Conservation (phyloP, 2,797 vertebrate genomes). For the Varecia variegata region DNA sequence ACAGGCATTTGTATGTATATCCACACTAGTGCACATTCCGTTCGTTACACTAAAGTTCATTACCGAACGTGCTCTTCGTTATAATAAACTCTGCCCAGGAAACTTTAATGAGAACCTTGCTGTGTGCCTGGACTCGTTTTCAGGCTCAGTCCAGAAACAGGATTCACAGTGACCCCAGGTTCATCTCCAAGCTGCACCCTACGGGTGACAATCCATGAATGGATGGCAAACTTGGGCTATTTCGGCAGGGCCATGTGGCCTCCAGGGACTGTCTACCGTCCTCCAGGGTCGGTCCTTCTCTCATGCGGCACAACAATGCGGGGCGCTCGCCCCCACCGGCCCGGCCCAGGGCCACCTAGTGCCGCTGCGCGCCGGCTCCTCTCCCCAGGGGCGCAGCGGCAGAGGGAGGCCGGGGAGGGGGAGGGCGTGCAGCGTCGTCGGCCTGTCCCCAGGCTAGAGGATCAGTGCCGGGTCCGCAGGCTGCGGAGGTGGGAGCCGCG, state of each 20-base stretch:
- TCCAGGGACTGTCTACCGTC: background rate
- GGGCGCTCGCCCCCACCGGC: background rate
- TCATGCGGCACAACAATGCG: background rate
- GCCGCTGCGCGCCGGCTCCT: background rate
- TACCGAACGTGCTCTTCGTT: accelerated
- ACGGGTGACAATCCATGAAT: background rate
- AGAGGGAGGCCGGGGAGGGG: background rate
- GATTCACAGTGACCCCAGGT: background rate
- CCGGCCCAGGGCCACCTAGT: background rate
- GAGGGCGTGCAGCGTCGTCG: background rate
- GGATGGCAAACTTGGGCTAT: background rate
- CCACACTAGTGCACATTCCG: accelerated
- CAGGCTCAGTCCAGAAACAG: background rate
- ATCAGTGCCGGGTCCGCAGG: accelerated
- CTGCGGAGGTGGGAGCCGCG: background rate
- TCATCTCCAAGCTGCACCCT: background rate
- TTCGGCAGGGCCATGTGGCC: constrained; percentile 21
- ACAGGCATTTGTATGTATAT: background rate
- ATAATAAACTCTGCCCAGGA: background rate
- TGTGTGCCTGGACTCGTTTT: background rate
- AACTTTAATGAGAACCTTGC: background rate
- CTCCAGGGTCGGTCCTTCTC: background rate
- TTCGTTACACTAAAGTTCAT: background rate
- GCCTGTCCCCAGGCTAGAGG: background rate
- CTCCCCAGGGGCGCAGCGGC: background rate